Conservation (phyloP, 2,113 vertebrate species). For the Cynoglossus semilaevis region DNA sequence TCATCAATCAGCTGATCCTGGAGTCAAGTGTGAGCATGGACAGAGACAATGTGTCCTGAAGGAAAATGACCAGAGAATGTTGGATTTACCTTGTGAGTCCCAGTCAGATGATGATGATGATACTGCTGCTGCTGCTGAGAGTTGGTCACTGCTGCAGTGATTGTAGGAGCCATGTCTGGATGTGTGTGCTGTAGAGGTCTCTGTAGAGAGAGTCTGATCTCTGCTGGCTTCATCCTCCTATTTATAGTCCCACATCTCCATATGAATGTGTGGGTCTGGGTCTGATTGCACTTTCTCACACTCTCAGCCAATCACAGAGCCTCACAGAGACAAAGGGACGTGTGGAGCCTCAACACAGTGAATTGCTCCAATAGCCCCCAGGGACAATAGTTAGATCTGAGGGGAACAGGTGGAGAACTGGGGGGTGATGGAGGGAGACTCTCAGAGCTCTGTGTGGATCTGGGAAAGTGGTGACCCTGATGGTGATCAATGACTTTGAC, state of each 20-base stretch:
- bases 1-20: conserved; percentile 32
- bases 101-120: conserved; percentile 21
- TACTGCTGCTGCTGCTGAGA: not conserved
- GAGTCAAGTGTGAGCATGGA: not conserved
- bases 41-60: not conserved
- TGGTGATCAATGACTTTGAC: conserved; percentile 37
- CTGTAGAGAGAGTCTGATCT: conserved; percentile 45
- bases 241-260: conserved; percentile 75
- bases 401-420: conserved; percentile 7
- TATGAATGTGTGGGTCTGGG: conserved; percentile 73
- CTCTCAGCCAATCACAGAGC: conserved; percentile 68
- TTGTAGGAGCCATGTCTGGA: not conserved
- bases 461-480: conserved; percentile 61
- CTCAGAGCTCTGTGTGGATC: conserved; percentile 32
- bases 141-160: not conserved
- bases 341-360: conserved; percentile 12
- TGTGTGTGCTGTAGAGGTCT: conserved; percentile 1
- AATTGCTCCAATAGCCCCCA: conserved; percentile 11
- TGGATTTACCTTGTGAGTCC: conserved; percentile 5
- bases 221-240: conserved; percentile 60
- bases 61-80: not conserved
- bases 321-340: conserved; percentile 2
- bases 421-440: conserved; percentile 22
- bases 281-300: conserved; percentile 68
- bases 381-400: conserved; percentile 36